These are phyloP conservation scores for Diorhabda sublineata DNA, from an alignment of 1,140 invertebrate genomes.

Conservation along the genomic window DNA sequence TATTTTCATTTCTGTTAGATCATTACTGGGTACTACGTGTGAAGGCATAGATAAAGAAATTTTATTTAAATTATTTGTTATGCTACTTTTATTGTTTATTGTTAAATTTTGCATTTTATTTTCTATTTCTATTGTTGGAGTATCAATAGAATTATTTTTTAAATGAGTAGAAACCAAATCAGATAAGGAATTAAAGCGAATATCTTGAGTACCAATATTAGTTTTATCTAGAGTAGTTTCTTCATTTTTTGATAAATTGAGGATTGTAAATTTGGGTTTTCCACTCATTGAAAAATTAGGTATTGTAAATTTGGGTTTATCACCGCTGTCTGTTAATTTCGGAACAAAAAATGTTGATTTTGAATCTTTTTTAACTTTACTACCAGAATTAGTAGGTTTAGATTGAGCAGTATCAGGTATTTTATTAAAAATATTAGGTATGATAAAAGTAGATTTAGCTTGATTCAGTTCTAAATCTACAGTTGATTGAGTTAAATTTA, in stretches of 20 bases:
- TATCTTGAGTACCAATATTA: not conserved
- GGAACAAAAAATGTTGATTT: not conserved
- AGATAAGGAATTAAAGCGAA: slow-evolving; percentile 20
- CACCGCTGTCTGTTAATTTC: not conserved
- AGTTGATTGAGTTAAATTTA: not conserved
- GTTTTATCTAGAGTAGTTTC: slow-evolving; percentile 10
- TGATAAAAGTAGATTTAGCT: slow-evolving; percentile 9
- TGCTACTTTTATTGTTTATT: slow-evolving; percentile 7
- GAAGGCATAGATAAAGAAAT: not conserved
- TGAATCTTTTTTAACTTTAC: no score
- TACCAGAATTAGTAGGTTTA: not conserved
- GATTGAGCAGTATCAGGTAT: not conserved
- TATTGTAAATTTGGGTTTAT: slow-evolving; percentile 17
- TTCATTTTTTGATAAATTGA: not conserved
- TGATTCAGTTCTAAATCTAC: no score
- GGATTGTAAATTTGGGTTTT: not conserved
- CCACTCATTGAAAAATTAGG: slow-evolving; percentile 14
- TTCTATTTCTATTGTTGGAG: not conserved
- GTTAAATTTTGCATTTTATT: slow-evolving; percentile 17
- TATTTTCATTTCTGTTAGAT: slow-evolving; percentile 19
- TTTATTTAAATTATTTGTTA: not conserved
- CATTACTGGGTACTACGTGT: not conserved
- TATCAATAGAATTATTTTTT: slow-evolving; percentile 22
- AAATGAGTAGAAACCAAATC: slow-evolving; percentile 33
- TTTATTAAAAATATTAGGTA: slow-evolving; percentile 25